Conservation (phyloP, 2,888 invertebrate genomes). For the Scaptomyza parva region DNA sequence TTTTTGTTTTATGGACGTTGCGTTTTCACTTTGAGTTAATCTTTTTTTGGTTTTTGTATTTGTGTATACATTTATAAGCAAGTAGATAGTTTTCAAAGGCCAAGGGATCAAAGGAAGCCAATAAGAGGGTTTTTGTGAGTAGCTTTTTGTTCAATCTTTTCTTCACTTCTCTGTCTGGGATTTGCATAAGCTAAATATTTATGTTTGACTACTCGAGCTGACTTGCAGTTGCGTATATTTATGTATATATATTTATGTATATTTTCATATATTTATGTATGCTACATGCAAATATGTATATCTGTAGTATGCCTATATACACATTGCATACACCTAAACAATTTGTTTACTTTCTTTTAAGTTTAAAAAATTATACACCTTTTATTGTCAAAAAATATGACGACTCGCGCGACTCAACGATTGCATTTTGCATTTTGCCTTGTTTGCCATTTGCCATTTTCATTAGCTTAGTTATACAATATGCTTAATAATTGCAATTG, state of each 20-base stretch:
- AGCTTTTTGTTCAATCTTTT: constrained; percentile 1
- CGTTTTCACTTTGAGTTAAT: constrained; percentile 55
- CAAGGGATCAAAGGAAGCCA: constrained; percentile 43
- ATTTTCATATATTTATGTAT: constrained; percentile 22
- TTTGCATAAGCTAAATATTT: constrained; percentile 19
- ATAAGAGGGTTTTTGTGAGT: constrained; percentile 22
- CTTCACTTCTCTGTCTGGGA: constrained; percentile 21
- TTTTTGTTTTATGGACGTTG: constrained; percentile 59
- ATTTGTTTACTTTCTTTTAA: constrained; percentile 14
- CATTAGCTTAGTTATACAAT: constrained; percentile 42
- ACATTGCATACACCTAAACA: constrained; percentile 43
- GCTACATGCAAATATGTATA: constrained; percentile 42
- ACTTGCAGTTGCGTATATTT: constrained; percentile 32
- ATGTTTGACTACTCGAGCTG: constrained; percentile 31
- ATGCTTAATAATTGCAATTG: constrained; percentile 34
- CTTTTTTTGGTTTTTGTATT: background rate
- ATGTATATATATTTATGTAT: constrained; percentile 17
- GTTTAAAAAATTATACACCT: constrained; percentile 55
- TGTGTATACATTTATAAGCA: constrained; percentile 19
- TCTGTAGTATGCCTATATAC: constrained; percentile 61
- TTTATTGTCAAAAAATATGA: constrained; percentile 76
- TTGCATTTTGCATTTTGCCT: constrained; percentile 53
- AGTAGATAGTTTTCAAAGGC: constrained; percentile 34
- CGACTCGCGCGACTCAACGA: constrained; percentile 64
- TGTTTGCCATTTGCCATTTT: constrained; percentile 36